Conservation (phyloP, 2,113 vertebrate genomes). For the Sinocyclocheilus rhinocerous region DNA sequence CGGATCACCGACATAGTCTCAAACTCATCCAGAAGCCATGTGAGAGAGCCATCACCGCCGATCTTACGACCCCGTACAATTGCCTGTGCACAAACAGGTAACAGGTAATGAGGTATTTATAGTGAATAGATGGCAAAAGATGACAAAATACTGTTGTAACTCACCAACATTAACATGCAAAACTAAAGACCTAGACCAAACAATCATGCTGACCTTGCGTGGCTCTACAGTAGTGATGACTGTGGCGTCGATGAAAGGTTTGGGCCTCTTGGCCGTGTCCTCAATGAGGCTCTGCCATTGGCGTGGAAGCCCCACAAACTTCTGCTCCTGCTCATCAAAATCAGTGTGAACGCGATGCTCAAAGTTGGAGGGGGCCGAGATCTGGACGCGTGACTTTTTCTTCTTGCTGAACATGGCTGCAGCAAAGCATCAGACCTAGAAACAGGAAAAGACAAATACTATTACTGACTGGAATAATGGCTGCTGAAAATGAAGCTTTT, state of each 20-base stretch:
- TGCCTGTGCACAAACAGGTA: constrained; percentile 68
- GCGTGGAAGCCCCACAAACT: constrained; percentile 89
- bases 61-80: constrained; percentile 91
- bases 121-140: background rate
- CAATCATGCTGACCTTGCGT: constrained; percentile 79
- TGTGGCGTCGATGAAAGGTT: constrained; percentile 85
- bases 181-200: background rate
- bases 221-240: constrained; percentile 89
- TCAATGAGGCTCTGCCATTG: constrained; percentile 97
- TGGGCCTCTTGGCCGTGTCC: constrained; percentile 90
- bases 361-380: constrained; percentile 93
- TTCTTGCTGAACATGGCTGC: constrained; percentile 89
- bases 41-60: constrained; percentile 84
- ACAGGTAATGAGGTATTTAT: background rate
- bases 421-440: constrained; percentile 72
- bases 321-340: constrained; percentile 90
- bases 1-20: constrained; percentile 93
- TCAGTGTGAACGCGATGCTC: constrained; percentile 96
- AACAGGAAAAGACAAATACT: background rate
- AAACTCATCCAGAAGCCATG: constrained; percentile 91
- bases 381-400: constrained; percentile 92
- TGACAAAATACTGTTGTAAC: background rate
- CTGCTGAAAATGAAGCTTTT: background rate
- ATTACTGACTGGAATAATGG: background rate
- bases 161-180: background rate